Conservation (phyloP, 2,797 vertebrate genomes). For the Danio tinwini region DNA sequence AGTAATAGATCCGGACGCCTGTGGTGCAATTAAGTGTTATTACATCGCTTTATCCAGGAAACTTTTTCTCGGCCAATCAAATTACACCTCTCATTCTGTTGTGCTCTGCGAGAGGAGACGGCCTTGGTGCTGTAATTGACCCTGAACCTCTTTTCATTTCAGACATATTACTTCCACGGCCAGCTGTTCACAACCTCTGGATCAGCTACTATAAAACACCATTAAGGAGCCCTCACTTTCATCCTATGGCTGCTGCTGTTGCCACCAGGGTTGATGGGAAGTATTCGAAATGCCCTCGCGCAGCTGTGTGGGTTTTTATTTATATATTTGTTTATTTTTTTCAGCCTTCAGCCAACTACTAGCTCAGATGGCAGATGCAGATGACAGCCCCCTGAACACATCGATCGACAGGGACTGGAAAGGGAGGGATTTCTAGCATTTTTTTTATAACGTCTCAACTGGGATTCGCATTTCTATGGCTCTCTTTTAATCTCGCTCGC, state of each 20-base stretch:
- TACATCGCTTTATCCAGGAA: constrained; percentile 76
- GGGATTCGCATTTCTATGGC: constrained; percentile 26
- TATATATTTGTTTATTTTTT: constrained; percentile 32
- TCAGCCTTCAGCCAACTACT: constrained; percentile 50
- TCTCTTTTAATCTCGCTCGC: constrained; percentile 19
- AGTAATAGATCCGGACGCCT: constrained; percentile 79
- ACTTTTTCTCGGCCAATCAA: constrained; percentile 68
- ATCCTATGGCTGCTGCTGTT: constrained; percentile 49
- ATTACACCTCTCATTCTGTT: constrained; percentile 66
- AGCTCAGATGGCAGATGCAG: constrained; percentile 71
- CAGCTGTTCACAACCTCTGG: constrained; percentile 62
- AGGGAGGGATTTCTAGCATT: constrained; percentile 74
- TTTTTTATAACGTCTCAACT: constrained; percentile 72
- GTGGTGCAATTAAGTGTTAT: constrained; percentile 80
- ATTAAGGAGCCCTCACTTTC: constrained; percentile 68
- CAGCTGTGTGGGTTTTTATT: constrained; percentile 39
- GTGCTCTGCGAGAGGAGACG: constrained; percentile 47
- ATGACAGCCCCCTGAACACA: constrained; percentile 63
- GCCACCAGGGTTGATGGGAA: constrained; percentile 59
- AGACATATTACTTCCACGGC: constrained; percentile 61
- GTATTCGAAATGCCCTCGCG: constrained; percentile 73
- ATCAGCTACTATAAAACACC: constrained; percentile 73
- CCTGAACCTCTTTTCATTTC: constrained; percentile 50
- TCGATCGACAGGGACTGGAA: constrained; percentile 58
- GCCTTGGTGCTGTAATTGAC: constrained; percentile 58